Evolutionary conservation across 2,113 vertebrate genomes (phyloP), one percentile per base, ranked within the genome.

Genomic region (Oncorhynchus gorbuscha): DNA sequence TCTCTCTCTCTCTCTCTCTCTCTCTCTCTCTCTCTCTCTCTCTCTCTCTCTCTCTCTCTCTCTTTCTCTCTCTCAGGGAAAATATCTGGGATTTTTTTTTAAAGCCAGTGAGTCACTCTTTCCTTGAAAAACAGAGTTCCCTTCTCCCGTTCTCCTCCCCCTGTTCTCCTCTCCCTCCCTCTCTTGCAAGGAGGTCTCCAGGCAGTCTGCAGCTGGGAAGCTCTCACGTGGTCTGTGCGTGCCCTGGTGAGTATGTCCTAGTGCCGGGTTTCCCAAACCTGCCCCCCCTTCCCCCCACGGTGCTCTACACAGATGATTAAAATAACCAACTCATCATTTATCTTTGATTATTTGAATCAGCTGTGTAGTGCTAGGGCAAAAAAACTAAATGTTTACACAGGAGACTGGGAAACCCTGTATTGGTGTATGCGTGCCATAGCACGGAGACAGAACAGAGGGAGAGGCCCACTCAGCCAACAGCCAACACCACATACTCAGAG

Each of bases 81-180:
- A 72, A 79, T 55, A 16, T 45, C 71, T 35, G 55, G 20, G 20
- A 26, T 22, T 61, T 45, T 45, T 65, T 80, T 71, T 68, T 45
- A 4, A 55, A 22, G 18, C 48, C 28, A 79, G 59, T 84, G 81
- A 83, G 69, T 85, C 79, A 81, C 55, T 80, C 48, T 71, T 66
- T 61, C 79, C 73, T 49, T 58, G 73, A 71, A 81, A 80, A 58
- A 73, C 69, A 79, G 76, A 77, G 62, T 75, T 79, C 69, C 74
- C 62, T 69, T 83, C 58, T 49, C 30, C 30, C 13, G 39, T 45
- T 45, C 28, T 58, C 28, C 45, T 0, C n/a, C 66, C 28, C 66
- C 30, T 18, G 28, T 39, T 39, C 39, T 11, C 39, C 39, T 11
- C 39, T 45, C 12, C 39, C 39, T n/a, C 55, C 12, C 69, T 71